Conservation (phyloP, 2,113 vertebrate genomes). For the Python bivittatus region DNA sequence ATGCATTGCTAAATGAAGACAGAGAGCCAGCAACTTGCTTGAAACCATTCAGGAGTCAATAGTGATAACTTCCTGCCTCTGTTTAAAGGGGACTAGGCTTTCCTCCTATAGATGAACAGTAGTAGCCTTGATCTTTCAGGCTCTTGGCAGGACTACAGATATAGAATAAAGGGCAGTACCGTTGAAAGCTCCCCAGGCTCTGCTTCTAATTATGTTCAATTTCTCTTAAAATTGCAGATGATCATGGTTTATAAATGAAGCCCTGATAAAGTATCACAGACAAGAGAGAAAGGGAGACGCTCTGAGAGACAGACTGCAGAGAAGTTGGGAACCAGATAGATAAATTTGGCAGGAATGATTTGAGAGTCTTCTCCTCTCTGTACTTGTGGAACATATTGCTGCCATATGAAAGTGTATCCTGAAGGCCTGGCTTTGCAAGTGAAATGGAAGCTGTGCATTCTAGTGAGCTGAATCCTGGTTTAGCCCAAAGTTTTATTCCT, state of each 20-base stretch:
- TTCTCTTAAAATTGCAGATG: not conserved
- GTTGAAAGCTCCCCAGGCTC: not conserved
- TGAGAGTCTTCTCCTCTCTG: not conserved
- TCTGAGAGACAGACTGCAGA: not conserved
- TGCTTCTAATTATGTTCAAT: constrained; percentile 14
- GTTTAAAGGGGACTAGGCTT: not conserved
- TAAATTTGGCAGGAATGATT: not conserved
- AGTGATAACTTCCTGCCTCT: not conserved
- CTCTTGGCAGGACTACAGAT: not conserved
- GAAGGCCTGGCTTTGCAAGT: not conserved
- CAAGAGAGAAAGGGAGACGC: not conserved
- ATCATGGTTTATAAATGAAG: not conserved
- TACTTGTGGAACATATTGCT: not conserved
- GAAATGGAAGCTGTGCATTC: not conserved
- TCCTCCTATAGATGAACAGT: not conserved
- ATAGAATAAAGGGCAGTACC: not conserved
- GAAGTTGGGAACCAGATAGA: not conserved
- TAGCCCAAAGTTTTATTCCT: not conserved
- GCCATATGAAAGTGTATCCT: not conserved
- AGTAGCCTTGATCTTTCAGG: not conserved
- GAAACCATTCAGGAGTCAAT: not conserved
- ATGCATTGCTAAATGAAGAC: not conserved
- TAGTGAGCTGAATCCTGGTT: not conserved
- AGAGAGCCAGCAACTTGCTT: not conserved
- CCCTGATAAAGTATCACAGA: not conserved